These are phyloP conservation scores for Brachyrhaphis roseni DNA, from an alignment of 2,797 vertebrate species.

Conservation along the genomic window DNA sequence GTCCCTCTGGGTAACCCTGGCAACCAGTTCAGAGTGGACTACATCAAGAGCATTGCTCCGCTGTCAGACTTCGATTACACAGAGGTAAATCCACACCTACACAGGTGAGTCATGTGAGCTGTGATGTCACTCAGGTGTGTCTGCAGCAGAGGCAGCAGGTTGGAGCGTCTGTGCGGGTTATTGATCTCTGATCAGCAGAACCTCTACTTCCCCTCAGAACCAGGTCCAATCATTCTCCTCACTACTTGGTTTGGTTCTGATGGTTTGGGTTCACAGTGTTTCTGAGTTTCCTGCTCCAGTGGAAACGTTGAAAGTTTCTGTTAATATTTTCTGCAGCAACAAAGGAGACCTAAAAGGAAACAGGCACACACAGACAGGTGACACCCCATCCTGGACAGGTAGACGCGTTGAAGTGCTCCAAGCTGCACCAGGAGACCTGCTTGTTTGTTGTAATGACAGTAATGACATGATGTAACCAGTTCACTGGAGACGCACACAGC, in stretches of 20 bases:
- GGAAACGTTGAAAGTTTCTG: background rate
- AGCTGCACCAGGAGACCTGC: constrained; percentile 27
- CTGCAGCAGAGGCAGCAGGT: background rate
- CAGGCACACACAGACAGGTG: background rate
- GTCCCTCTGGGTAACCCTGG: constrained; percentile 90
- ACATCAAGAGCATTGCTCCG: constrained; percentile 95
- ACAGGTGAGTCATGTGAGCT: background rate
- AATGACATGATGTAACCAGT: constrained; percentile 73
- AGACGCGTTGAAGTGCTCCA: constrained; percentile 16
- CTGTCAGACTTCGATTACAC: constrained; percentile 97
- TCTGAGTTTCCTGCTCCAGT: background rate
- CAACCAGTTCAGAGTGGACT: constrained; percentile 94
- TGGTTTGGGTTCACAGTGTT: background rate
- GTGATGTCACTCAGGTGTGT: constrained; percentile 7
- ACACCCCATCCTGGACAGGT: background rate
- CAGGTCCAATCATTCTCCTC: no score
- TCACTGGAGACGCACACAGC: constrained; percentile 29
- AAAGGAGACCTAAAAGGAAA: background rate
- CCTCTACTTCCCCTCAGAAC: background rate
- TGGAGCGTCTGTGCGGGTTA: background rate
- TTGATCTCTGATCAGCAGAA: background rate
- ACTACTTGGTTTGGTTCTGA: background rate
- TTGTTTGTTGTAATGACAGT: constrained; percentile 72
- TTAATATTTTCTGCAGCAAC: background rate
- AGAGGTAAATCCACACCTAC: constrained; percentile 81